These are phyloP conservation scores for Tipula lateralis DNA, from an alignment of 2,888 invertebrate genomes.

Conservation along the genomic window DNA sequence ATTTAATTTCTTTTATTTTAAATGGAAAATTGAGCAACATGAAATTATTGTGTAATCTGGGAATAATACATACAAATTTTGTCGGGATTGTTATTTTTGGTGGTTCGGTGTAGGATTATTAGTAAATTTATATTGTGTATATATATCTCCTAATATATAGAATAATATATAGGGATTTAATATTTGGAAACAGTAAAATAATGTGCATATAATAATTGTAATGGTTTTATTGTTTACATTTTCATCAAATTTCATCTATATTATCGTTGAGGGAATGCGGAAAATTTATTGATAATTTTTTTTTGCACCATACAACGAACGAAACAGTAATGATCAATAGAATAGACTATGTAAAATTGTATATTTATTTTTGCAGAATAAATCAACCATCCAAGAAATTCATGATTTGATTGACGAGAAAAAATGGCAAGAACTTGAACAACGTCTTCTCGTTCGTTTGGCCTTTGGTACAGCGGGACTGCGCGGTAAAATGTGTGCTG, in stretches of 20 bases:
- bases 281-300: not conserved
- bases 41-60: no score
- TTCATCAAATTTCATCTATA: not conserved
- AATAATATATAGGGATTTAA: no score
- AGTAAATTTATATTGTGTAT: no score
- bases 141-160: no score
- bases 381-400: conserved; percentile 60
- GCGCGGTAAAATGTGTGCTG: conserved; percentile 87
- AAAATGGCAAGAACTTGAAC: conserved; percentile 57
- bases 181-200: no score
- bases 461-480: conserved; percentile 92
- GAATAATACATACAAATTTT: no score
- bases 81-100: no score
- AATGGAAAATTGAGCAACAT: not conserved
- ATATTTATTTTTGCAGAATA: conserved; percentile 52
- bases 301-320: not conserved
- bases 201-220: no score
- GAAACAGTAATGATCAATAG: not conserved
- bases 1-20: not conserved
- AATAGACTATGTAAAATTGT: not conserved
- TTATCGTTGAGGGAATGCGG: not conserved
- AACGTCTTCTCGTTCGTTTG: conserved; percentile 65
- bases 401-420: conserved; percentile 53
- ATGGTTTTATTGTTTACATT: not conserved
- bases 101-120: no score